These are phyloP conservation scores for Callithrix jacchus DNA, from an alignment of 2,113 vertebrate species.

Conservation along the genomic window DNA sequence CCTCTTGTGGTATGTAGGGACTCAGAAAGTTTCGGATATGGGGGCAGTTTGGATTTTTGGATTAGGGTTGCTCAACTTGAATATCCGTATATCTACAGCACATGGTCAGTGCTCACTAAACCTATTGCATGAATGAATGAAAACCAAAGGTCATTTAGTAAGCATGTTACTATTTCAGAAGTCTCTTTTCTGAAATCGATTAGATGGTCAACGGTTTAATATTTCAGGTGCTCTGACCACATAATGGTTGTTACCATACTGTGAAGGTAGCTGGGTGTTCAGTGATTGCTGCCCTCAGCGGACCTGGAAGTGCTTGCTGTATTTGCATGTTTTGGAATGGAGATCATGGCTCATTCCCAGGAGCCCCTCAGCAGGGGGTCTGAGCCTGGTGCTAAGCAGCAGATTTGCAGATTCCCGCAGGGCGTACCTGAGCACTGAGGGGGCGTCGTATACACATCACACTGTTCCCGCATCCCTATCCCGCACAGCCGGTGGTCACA, in stretches of 20 bases:
- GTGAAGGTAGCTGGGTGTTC: not conserved
- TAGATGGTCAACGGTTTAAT: not conserved
- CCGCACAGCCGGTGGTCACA: not conserved
- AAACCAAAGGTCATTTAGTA: not conserved
- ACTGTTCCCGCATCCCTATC: not conserved
- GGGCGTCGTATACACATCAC: not conserved
- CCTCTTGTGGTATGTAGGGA: not conserved
- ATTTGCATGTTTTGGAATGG: not conserved
- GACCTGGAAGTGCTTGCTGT: not conserved
- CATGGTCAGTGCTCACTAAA: fast-evolving
- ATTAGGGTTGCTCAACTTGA: not conserved
- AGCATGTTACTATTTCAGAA: not conserved
- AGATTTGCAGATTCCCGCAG: not conserved
- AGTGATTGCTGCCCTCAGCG: not conserved
- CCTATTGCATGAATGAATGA: fast-evolving
- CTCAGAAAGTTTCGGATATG: not conserved
- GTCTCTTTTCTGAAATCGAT: not conserved
- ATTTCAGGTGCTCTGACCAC: not conserved
- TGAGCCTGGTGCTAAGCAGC: not conserved
- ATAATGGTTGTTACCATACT: not conserved
- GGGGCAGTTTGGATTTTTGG: not conserved
- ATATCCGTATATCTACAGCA: not conserved
- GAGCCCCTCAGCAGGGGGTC: not conserved
- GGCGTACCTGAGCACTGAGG: not conserved
- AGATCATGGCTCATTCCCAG: not conserved